Conservation (phyloP, 2,888 invertebrate genomes). For the Drosophila macrospina region DNA sequence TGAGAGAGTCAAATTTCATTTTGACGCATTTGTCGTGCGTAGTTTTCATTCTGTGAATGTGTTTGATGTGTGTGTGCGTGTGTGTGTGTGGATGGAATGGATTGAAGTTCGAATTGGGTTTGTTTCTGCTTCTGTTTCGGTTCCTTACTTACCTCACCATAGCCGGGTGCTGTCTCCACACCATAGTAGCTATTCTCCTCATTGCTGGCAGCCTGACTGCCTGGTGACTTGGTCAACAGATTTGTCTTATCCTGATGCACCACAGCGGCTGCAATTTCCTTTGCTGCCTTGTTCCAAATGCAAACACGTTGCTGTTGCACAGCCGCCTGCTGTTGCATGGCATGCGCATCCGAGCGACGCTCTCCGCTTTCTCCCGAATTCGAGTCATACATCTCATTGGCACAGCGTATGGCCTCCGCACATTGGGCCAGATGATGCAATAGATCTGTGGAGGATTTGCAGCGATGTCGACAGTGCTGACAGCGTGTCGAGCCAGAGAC, state of each 20-base stretch:
- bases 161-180: conserved; percentile 86
- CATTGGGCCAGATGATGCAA: conserved; percentile 91
- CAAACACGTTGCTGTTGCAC: conserved; percentile 90
- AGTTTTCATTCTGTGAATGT: conserved; percentile 21
- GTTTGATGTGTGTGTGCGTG: not conserved
- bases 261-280: conserved; percentile 67
- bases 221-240: conserved; percentile 56
- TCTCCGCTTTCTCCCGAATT: conserved; percentile 83
- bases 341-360: conserved; percentile 67
- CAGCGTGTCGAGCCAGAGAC: conserved; percentile 90
- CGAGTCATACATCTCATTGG: conserved; percentile 85
- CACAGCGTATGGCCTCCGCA: conserved; percentile 86
- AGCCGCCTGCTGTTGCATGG: conserved; percentile 84
- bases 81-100: not conserved
- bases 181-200: conserved; percentile 86
- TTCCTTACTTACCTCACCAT: conserved; percentile 84
- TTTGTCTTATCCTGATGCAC: conserved; percentile 52
- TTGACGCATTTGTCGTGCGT: conserved; percentile 71
- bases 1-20: conserved; percentile 85
- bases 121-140: not conserved
- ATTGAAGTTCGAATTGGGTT: not conserved
- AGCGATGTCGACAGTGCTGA: conserved; percentile 94
- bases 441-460: conserved; percentile 93
- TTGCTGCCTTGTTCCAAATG: conserved; percentile 91
- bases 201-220: conserved; percentile 64